Base-by-base conservation (phyloP, 2,888 invertebrate genomes). In the Embidobia sp. region DNA sequence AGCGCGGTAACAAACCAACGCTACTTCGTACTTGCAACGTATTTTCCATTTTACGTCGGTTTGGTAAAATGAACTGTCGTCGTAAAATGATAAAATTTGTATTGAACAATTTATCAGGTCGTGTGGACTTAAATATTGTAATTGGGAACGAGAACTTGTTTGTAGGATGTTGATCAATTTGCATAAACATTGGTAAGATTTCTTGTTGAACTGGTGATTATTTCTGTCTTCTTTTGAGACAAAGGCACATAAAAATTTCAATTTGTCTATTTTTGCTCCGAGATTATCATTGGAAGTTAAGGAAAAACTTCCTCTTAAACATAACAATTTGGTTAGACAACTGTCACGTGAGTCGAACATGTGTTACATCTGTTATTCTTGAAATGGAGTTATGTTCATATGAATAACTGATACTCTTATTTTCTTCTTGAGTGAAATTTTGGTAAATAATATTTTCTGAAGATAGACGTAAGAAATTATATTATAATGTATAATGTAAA, bases 1-100 rank as follows among this genome's bases (percentile, higher is more conserved):
- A n/a, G 78, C 57, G 6, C 69, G 57, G 19, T 85, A 88, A 70
- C 84, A 86, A 5, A 81, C 42, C 46, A 72, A 81, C 0, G 85
- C 83, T 1, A 78, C 8, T 22, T 79, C 72, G 31, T 84, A 80
- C 53, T 82, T 83, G 3, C 79, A 81, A 2, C 78, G 75, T 8
- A 78, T 79, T 59, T 82, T 85, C 82, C 84, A 86, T 10, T 80
- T 48, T 7, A 55, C 51, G 4, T 74, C 55, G 3, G 66, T 72
- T 2, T 40, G 40, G 2, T 73, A 16, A 49, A 63, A 61, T 3
- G 75, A 40, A 37, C 33, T 57, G 8, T 83, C 80, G 61, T 84
- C 78, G 18, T 81, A 86, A 15, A 83, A 27, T 0, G 83, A 77
- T 1, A 86, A 49, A 11, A 85, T 70, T 73, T 79, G 85, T 1